Conservation (phyloP, 2,797 vertebrate genomes). For the Pseudopleuronectes americanus region DNA sequence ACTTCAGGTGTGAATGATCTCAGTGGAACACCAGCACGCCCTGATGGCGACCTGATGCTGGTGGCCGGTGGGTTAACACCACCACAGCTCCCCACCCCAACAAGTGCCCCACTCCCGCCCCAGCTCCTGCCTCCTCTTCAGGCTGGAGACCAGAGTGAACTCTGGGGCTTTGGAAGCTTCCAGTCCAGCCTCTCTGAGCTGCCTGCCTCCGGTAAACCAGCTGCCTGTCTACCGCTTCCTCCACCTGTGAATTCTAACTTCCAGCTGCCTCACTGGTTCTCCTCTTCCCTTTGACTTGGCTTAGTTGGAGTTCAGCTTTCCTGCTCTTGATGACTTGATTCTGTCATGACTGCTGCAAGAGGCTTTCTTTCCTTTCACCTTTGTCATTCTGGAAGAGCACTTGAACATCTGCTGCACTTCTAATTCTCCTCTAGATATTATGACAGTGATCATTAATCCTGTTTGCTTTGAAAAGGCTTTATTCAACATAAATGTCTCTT, state of each 20-base stretch:
- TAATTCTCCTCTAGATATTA: not conserved
- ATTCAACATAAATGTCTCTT: too few relatives aligned
- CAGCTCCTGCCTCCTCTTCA: constrained; percentile 41
- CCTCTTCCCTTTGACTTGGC: not conserved
- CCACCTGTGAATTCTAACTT: constrained; percentile 6
- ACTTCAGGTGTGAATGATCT: constrained; percentile 54
- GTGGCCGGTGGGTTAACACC: constrained; percentile 53
- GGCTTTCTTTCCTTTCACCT: not conserved
- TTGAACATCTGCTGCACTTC: not conserved
- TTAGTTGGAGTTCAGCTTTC: not conserved
- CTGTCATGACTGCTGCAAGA: not conserved
- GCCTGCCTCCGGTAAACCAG: constrained; percentile 61
- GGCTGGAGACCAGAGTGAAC: constrained; percentile 9
- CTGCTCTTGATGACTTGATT: not conserved
- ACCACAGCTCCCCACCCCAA: constrained; percentile 24
- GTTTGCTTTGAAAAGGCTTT: too few relatives aligned
- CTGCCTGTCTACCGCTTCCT: not conserved
- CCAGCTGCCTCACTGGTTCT: constrained; percentile 12
- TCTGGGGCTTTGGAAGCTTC: constrained; percentile 45
- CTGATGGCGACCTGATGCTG: constrained; percentile 71
- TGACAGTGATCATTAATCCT: not conserved
- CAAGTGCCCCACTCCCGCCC: constrained; percentile 31
- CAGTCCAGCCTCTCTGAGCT: constrained; percentile 42
- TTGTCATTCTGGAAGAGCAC: not conserved
- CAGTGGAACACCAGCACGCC: constrained; percentile 35